Evolutionary conservation across 2,888 invertebrate species (phyloP).

Genomic region (Metellina segmentata): DNA sequence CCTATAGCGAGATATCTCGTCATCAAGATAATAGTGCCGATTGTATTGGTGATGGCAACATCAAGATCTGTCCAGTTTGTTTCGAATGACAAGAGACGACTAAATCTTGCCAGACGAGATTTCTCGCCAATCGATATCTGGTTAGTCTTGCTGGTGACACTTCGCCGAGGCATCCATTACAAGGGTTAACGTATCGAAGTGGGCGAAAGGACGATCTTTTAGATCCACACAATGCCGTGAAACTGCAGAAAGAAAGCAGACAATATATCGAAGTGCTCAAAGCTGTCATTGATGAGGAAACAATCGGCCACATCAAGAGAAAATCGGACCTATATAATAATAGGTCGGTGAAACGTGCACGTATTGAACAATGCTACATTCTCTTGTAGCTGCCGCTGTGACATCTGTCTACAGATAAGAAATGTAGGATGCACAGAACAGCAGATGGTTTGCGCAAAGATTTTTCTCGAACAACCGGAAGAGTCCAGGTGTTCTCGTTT

Average conservation of each 20-base stretch:
- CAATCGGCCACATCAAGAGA: background rate
- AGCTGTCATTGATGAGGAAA: background rate
- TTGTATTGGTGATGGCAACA: too few species aligned
- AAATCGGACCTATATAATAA: background rate
- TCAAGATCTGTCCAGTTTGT: too few species aligned
- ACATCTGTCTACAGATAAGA: background rate
- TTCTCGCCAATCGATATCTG: background rate
- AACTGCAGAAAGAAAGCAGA: background rate
- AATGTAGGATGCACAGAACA: background rate
- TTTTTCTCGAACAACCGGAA: too few species aligned
- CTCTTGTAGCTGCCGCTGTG: background rate
- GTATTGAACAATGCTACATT: background rate
- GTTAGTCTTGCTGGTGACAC: background rate
- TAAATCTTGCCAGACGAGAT: too few species aligned
- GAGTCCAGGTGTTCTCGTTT: too few species aligned
- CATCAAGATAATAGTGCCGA: too few species aligned
- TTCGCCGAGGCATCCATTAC: background rate
- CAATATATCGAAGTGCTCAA: background rate
- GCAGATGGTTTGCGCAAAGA: too few species aligned
- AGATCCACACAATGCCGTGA: background rate
- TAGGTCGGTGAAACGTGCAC: background rate
- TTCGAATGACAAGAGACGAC: too few species aligned
- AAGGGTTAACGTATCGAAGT: background rate
- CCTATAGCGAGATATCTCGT: too few species aligned
- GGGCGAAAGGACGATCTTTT: background rate